Conservation (phyloP, 2,888 invertebrate species). For the Candidula unifasciata region DNA sequence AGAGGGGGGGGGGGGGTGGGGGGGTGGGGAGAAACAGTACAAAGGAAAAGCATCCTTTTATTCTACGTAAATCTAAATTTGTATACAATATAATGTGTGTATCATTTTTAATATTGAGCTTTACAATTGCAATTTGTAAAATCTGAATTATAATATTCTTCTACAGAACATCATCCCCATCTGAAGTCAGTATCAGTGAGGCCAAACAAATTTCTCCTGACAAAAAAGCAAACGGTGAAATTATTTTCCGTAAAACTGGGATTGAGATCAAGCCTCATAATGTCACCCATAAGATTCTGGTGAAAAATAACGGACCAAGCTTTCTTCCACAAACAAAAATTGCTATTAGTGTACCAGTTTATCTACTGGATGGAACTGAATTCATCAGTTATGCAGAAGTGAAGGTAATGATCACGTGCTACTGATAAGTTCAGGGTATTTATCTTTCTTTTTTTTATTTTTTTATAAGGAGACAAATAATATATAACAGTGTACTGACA, state of each 20-base stretch:
- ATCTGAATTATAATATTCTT: not conserved
- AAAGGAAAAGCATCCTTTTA: too few relatives aligned
- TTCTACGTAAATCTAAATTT: too few relatives aligned
- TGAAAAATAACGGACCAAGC: slow-evolving; percentile 53
- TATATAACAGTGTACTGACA: too few relatives aligned
- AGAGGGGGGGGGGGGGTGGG: too few relatives aligned
- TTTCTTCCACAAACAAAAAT: slow-evolving; percentile 50
- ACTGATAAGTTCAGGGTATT: too few relatives aligned
- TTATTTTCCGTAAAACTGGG: not conserved
- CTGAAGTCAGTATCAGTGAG: slow-evolving; percentile 24
- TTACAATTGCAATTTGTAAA: not conserved
- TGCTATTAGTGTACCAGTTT: slow-evolving; percentile 46
- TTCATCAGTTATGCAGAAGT: slow-evolving; percentile 40
- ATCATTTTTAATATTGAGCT: not conserved
- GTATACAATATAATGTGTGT: too few relatives aligned
- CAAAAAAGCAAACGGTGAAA: not conserved
- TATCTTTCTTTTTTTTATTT: too few relatives aligned
- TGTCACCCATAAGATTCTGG: slow-evolving; percentile 49
- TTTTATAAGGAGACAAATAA: too few relatives aligned
- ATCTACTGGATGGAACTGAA: slow-evolving; percentile 8
- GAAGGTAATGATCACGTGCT: slow-evolving; percentile 39
- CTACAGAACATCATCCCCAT: slow-evolving; percentile 34
- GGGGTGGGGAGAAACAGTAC: too few relatives aligned
- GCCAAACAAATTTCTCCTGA: slow-evolving; percentile 19
- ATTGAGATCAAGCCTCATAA: slow-evolving; percentile 2